Conservation (phyloP, 2,888 invertebrate genomes). For the Margaritifera margaritifera region DNA sequence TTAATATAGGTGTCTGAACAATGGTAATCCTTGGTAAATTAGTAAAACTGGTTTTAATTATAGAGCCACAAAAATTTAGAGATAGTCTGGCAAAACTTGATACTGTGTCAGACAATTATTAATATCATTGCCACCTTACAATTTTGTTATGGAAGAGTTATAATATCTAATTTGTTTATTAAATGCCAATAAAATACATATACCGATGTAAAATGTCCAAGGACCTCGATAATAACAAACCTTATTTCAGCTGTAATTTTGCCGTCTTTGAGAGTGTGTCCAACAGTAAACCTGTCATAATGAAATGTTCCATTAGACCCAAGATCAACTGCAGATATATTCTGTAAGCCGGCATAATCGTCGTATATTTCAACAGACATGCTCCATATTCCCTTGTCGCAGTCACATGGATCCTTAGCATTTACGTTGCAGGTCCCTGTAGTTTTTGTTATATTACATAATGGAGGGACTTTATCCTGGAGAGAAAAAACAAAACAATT, state of each 20-base stretch:
- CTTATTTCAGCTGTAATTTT: slow-evolving; percentile 14
- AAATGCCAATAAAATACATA: too few species aligned
- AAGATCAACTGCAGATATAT: slow-evolving; percentile 17
- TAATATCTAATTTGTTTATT: too few species aligned
- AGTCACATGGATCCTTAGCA: slow-evolving; percentile 23
- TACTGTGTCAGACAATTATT: too few species aligned
- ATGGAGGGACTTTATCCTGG: slow-evolving; percentile 15
- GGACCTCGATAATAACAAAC: slow-evolving; percentile 1
- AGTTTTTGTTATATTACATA: slow-evolving; percentile 23
- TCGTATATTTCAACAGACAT: slow-evolving; percentile 23
- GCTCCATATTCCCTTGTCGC: slow-evolving; percentile 24
- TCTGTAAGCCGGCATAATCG: slow-evolving; percentile 16
- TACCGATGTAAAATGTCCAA: too few species aligned
- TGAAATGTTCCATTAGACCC: slow-evolving; percentile 14
- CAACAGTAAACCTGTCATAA: slow-evolving; percentile 11
- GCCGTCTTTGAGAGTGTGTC: slow-evolving; percentile 19
- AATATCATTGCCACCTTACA: too few species aligned
- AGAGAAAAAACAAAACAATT: too few species aligned
- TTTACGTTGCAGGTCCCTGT: slow-evolving; percentile 20
- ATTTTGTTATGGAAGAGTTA: too few species aligned
- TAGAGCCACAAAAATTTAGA: too few species aligned
- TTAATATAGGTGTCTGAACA: too few species aligned
- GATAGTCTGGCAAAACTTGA: too few species aligned
- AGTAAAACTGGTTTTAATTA: too few species aligned
- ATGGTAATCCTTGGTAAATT: too few species aligned